Evolutionary conservation across 2,797 vertebrate genomes (phyloP), one percentile per base, ranked within the genome.

Genomic region (Enteromius paludinosus): DNA sequence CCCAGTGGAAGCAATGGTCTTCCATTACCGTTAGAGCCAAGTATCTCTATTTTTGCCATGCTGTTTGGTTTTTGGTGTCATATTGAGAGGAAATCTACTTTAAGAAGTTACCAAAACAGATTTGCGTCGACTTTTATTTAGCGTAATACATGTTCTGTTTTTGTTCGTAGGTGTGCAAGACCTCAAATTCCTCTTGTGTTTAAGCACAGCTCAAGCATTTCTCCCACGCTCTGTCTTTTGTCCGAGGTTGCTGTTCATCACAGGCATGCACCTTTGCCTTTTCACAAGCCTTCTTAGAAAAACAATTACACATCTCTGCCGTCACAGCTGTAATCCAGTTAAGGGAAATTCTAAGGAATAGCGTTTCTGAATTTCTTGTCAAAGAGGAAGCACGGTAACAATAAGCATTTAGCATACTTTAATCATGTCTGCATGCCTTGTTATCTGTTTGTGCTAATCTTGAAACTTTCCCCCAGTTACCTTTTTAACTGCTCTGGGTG

Each of bases 151-250:
- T 62, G 54, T 28, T 52, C 5, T 33, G 8, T 10, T 64, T 70
- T 77, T 86, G n/a, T 68, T 20, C 28, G 78, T 65, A 93, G 92
- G 92, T 94, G 92, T 92, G 92, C 89, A 89, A 86, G 56, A 87
- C 84, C 91, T 92, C 82, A 86, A 92, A 94, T 94, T 94, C 93
- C 90, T 92, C 88, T 86, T 93, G 92, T 93, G 93, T 93, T 95
- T 94, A 93, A 89, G 87, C 87, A 90, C 85, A 90, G 88, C 88
- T 92, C 88, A 83, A 91, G 89, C 90, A 90, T 91, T 92, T 93
- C 90, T 90, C 78, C 72, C 86, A 82, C 23, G 23, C 70, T 87
- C 71, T 49, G 86, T 89, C 73, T 92, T 93, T 93, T 94, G 92
- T 94, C 79, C 64, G 76, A 47, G 70, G 59, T 59, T 38, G n/a